These are phyloP conservation scores for Liodrosophila aerea DNA, from an alignment of 2,888 invertebrate genomes.

Conservation along the genomic window DNA sequence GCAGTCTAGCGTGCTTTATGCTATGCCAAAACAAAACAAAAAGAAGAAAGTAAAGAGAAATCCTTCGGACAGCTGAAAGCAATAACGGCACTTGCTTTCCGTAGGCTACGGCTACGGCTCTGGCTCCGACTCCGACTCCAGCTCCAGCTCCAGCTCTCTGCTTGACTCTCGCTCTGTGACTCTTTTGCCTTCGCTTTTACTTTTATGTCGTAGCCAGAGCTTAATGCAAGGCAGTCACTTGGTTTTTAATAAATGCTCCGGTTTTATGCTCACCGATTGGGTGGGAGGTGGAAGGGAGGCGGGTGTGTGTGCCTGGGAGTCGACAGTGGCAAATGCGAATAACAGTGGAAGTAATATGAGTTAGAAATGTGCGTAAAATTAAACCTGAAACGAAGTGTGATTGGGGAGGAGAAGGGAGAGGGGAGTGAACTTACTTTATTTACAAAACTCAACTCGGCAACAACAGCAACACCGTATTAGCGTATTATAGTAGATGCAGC, in stretches of 20 bases:
- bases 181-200: slow-evolving; percentile 2
- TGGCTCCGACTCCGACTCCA: too few relatives aligned
- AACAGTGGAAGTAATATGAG: not conserved
- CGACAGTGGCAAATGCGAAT: not conserved
- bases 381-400: too few relatives aligned
- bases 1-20: slow-evolving; percentile 33
- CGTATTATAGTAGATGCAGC: too few relatives aligned
- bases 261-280: slow-evolving; percentile 28
- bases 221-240: slow-evolving; percentile 40
- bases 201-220: slow-evolving; percentile 14
- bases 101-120: not conserved
- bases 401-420: too few relatives aligned
- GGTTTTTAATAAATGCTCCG: slow-evolving; percentile 48
- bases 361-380: not conserved
- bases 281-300: not conserved
- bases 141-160: too few relatives aligned
- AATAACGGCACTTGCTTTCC: slow-evolving; percentile 31
- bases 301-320: not conserved
- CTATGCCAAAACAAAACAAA: slow-evolving; percentile 5
- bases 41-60: not conserved
- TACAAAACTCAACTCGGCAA: too few relatives aligned
- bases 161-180: too few relatives aligned
- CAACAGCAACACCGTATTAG: too few relatives aligned
- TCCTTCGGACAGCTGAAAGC: slow-evolving; percentile 30
- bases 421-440: too few relatives aligned